Base-by-base conservation (phyloP, 1,140 invertebrate genomes). In the Hyles vespertilio region DNA sequence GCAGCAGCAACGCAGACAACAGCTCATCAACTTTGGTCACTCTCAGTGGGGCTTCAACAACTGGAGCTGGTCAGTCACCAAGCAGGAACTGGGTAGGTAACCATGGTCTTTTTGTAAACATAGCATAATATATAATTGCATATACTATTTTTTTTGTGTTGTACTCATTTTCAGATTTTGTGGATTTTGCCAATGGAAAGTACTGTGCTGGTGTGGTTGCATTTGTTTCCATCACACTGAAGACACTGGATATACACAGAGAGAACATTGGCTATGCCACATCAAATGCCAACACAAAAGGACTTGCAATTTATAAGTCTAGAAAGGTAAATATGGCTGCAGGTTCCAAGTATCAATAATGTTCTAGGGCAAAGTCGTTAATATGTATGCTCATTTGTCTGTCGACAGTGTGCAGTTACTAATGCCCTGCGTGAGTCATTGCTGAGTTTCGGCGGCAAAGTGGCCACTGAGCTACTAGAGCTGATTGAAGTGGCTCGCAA, bases 21-120 rank as follows among this genome's bases (percentile, higher is more conserved):
- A 88, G 56, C 79, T 90, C 5, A 89, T 90, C 10, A 86, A 87
- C 65, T 90, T 89, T 72, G 89, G 79, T 1, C 87, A 90, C 58
- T 59, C 76, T 11, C 87, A 89, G 61, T 90, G 89, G 89, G 87
- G 87, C 36, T 89, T 90, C 59, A 89, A 89, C 47, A 89, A 90
- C 60, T 90, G 89, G 89, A 89, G 71, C 55, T 90, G 89, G 89
- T 67, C 72, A 6, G 87, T 89, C 10, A 87, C 77, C n/a, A 89
- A 89, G 51, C 87, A 90, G 61, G 89, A 89, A 36, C 66, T 90
- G 11, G 89, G 89, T 90, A 56, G 32, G 32, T 49, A 34, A 55
- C 8, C 3, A 11, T 52, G 32, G 3, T 45, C 3, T 47, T 47
- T 5, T 40, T 5, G 3, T 5, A 40, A 40, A 40, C 4, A 5